These are phyloP conservation scores for Irena cyanogastra DNA, from an alignment of 2,113 vertebrate species.

Conservation along the genomic window DNA sequence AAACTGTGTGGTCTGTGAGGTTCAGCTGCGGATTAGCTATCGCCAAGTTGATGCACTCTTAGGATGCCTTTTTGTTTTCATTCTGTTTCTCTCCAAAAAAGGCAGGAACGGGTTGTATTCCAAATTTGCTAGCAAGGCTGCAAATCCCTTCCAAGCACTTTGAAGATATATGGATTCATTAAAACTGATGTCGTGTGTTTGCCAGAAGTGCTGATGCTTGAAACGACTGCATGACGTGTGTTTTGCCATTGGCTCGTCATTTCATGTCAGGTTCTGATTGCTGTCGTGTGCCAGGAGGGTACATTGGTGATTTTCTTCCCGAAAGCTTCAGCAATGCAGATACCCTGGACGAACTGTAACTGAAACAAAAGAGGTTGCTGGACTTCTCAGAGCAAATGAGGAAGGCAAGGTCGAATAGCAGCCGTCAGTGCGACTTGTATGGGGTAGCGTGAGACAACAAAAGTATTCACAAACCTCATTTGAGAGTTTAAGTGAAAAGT, in stretches of 20 bases:
- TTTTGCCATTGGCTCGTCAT: background rate
- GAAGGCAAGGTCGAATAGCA: constrained; percentile 70
- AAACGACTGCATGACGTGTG: background rate
- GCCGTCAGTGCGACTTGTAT: constrained; percentile 45
- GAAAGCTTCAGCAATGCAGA: constrained; percentile 62
- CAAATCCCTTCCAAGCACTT: background rate
- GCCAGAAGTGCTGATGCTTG: background rate
- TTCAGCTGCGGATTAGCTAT: background rate
- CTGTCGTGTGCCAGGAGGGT: background rate
- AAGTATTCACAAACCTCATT: background rate
- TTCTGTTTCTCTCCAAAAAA: background rate
- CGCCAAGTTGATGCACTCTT: background rate
- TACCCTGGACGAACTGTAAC: constrained; percentile 34
- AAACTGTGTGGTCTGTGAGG: background rate
- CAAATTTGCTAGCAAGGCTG: background rate
- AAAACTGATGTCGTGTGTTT: background rate
- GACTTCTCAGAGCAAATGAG: background rate
- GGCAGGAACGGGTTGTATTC: background rate
- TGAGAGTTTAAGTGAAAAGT: background rate
- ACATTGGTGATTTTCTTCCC: background rate
- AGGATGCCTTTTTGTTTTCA: background rate
- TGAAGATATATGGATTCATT: background rate
- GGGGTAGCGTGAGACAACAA: background rate
- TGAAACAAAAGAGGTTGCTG: constrained; percentile 54
- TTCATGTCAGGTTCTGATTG: background rate